Evolutionary conservation across 1,140 invertebrate genomes (phyloP), one percentile per base, ranked within the genome.

Genomic region (Leptoteleia sp.): DNA sequence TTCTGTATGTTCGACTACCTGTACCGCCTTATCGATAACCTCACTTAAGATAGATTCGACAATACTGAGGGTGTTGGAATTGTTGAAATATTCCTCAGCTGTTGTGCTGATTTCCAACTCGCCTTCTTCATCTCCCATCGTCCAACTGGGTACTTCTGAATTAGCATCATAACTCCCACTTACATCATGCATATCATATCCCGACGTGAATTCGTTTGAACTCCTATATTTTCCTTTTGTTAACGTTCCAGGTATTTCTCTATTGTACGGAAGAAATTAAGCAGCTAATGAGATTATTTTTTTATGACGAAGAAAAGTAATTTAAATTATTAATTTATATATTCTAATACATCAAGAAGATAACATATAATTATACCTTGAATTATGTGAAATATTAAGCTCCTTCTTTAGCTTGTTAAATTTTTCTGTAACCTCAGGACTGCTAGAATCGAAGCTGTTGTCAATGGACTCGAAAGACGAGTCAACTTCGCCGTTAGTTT

Each of bases 31-130:
- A 65, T 92, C 89, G 0, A 93, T 77, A 0, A 93, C 83, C 11
- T 93, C 91, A 16, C 92, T 90, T 0, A 93, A 62, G 31, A 93
- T 90, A 8, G 90, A 89, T 45, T 91, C 89, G 3, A 91, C 91
- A 12, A 92, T 84, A 25, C 87, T 88, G 9, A 82, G 54, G 4
- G 84, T 82, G 45, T 82, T 87, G 2, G 85, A 86, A 43, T 3
- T n/a, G n/a, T 91, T 88, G 33, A 93, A 93, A 65, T 92, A 92
- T 52, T 93, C 92, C 59, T 93, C 92, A 1, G 92, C 92, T 0
- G 91, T 85, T 15, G 91, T 89, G 2, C 91, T 92, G 1, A 90
- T 84, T 45, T 92, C 92, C 0, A 91, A 65, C 7, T 91, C 90
- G 11, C 52, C 80, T 9, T 89, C 87, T 33, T 89, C 85, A 16